Base-by-base conservation (phyloP, 2,797 vertebrate genomes). In the Brachyalestes nurse region DNA sequence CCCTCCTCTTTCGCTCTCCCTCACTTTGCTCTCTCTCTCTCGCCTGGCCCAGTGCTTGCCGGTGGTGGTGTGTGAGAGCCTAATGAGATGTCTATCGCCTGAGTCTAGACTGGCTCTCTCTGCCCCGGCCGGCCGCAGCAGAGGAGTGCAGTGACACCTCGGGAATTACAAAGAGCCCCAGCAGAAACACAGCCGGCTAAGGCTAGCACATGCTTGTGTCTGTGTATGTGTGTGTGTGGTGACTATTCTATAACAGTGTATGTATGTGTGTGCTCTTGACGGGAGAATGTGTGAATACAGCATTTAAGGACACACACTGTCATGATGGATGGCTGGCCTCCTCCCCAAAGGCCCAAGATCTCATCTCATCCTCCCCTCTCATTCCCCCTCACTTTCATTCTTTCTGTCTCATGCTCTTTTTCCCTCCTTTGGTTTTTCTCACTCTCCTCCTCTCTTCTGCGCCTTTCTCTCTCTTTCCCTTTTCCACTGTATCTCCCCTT, bases 51-150 rank as follows among this genome's bases (percentile, higher is more conserved):
- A 87, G 91, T 91, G 86, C 89, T 89, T 79, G 89, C 89, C 86
- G 83, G 80, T 86, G 87, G 86, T 82, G 85, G 86, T 87, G 83
- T 82, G 87, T 86, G 23, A 89, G 85, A 91, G 88, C 86, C 91
- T 94, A 94, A 94, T 94, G 93, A 94, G 93, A 93, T 91, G 93
- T 93, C 92, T 93, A 91, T 93, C 90, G 89, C 92, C 93, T 93
- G 88, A 83, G 91, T 94, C 93, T 93, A 93, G 92, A 93, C 92
- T 85, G 89, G 34, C 65, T 49, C 67, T 62, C 65, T 49, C 64
- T n/a, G 62, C 74, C 71, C 79, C 62, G 74, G 72, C 65, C 42
- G 60, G 78, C 66, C 23, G 42, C 58, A n/a, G 66, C 72, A 53
- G 72, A 71, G 60, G 79, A 73, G 77, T 75, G 74, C 40, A 65